Evolutionary conservation across 1,140 invertebrate species (phyloP), one percentile per base, ranked within the genome.

Genomic region (Calosoma granatense): DNA sequence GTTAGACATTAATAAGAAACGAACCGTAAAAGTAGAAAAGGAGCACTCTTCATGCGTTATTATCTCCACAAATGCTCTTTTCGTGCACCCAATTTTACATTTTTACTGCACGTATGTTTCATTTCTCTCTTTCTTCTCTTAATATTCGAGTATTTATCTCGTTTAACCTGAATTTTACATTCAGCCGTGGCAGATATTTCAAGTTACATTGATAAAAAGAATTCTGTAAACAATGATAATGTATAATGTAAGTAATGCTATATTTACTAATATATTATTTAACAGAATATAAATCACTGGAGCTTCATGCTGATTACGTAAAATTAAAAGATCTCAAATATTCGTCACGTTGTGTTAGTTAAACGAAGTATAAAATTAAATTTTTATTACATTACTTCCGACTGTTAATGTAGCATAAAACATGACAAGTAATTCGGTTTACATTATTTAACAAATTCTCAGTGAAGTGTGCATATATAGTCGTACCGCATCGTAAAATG

Each of bases 1-100:
- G 41, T 47, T 47, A 47, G 41, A 47, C 41, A 47, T 47, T 47
- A 9, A 47, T 47, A 47, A 47, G 41, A 47, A 47, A 47, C 41
- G 41, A 47, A 47, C 41, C 41, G 17, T 47, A 11, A 47, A 47
- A 47, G 41, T 47, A 47, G 41, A 47, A 47, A 47, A 47, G 17
- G 17, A 47, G 17, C 4, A 47, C 17, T 47, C 41, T 47, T 47
- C 41, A 47, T 47, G 41, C 41, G 41, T 47, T 47, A 47, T 47
- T 47, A 47, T 47, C 41, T 47, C 41, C 41, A 17, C 9, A 47
- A 17, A 47, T 47, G 41, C 41, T 47, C 15, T 9, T 47, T 47
- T 47, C 41, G 17, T 47, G 41, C 41, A 47, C 17, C 41, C 41
- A 9, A 47, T 47, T 47, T 47, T 47, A 47, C 41, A 47, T 47